Conservation (phyloP, 2,888 invertebrate genomes). For the Ectobius pallidus region DNA sequence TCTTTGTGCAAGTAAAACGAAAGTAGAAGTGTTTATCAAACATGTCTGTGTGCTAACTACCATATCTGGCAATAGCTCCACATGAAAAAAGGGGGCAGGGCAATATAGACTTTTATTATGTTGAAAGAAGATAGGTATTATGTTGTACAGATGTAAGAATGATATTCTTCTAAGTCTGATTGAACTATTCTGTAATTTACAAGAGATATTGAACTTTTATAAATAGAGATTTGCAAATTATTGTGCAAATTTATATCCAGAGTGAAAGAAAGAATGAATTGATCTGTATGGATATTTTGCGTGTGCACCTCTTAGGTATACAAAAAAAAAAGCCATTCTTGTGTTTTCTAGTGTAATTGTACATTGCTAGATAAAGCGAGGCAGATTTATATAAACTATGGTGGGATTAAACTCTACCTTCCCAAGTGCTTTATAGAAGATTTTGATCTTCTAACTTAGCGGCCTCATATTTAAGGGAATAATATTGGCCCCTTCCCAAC, state of each 20-base stretch:
- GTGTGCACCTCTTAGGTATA: constrained; percentile 10
- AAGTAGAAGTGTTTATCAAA: not conserved
- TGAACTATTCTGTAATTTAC: constrained; percentile 27
- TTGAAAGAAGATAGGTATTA: not conserved
- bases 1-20: not conserved
- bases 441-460: constrained; percentile 27
- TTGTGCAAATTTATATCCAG: constrained; percentile 11
- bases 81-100: not conserved
- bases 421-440: constrained; percentile 40
- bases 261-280: constrained; percentile 15
- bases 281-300: not conserved
- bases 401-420: constrained; percentile 21
- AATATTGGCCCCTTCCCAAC: not conserved
- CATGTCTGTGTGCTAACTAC: not conserved
- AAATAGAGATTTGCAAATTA: constrained; percentile 5
- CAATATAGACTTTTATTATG: not conserved
- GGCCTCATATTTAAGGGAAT: constrained; percentile 29
- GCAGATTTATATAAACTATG: not conserved
- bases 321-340: constrained; percentile 6
- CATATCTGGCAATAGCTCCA: constrained; percentile 16
- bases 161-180: constrained; percentile 23
- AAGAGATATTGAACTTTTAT: constrained; percentile 19
- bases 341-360: constrained; percentile 23
- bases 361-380: not conserved
- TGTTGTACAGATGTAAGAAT: constrained; percentile 21